phyloP scores from a whole-genome alignment of 2,888 invertebrate species.

The Papilio elwesi region DNA sequence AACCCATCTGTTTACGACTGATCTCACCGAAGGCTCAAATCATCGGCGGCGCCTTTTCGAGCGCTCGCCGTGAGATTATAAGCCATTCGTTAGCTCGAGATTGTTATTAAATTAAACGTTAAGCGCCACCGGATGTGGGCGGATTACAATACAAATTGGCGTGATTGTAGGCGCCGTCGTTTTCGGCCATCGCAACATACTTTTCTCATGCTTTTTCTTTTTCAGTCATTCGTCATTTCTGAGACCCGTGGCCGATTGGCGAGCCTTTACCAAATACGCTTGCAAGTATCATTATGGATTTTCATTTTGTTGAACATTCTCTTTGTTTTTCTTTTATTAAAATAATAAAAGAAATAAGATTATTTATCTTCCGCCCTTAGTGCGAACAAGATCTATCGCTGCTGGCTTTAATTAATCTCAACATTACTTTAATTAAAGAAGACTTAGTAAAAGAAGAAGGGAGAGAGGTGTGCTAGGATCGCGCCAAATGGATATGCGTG shows the following conservation, averaged over 20 bases:
- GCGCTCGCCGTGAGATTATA: slow-evolving; percentile 59
- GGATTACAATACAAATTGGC: slow-evolving; percentile 53
- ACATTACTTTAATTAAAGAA: too few relatives aligned
- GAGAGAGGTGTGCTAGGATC: too few relatives aligned
- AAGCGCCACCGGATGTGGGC: slow-evolving; percentile 75
- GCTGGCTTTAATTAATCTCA: not conserved
- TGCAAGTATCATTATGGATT: slow-evolving; percentile 19
- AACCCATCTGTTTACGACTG: slow-evolving; percentile 53
- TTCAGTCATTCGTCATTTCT: slow-evolving; percentile 54
- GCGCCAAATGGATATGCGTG: too few relatives aligned
- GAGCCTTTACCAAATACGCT: slow-evolving; percentile 7
- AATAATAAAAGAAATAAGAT: slow-evolving; percentile 6
- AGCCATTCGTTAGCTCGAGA: slow-evolving; percentile 62
- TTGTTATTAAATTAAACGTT: slow-evolving; percentile 51
- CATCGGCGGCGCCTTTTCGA: slow-evolving; percentile 58
- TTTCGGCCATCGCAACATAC: slow-evolving; percentile 40
- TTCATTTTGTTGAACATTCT: not conserved
- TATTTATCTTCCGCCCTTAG: not conserved
- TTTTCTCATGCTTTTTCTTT: slow-evolving; percentile 54
- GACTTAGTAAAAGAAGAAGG: too few relatives aligned
- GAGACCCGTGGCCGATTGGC: slow-evolving; percentile 44
- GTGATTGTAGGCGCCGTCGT: slow-evolving; percentile 46
- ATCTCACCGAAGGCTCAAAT: slow-evolving; percentile 52
- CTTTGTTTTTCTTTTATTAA: not conserved
- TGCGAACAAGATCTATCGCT: not conserved